Percentiles rank a stretch among this genome's conserved stretches.
Conservation (phyloP, 2,797 vertebrate genomes). For the Champsocephalus esox region DNA sequence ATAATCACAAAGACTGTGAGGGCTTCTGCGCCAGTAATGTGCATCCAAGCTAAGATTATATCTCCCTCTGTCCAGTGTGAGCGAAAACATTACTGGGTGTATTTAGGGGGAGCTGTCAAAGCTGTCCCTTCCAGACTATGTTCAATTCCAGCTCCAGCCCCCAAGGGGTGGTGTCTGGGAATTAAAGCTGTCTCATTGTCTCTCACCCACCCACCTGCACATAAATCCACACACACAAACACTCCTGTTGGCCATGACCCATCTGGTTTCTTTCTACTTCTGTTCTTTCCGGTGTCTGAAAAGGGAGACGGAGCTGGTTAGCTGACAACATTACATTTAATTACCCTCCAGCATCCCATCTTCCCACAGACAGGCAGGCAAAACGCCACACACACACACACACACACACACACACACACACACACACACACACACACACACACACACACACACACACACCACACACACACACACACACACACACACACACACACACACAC, state of each 20-base stretch:
- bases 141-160: conserved; percentile 77
- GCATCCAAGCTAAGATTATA: conserved; percentile 63
- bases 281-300: conserved; percentile 70
- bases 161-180: conserved; percentile 73
- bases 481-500: not conserved
- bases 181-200: conserved; percentile 75
- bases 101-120: conserved; percentile 80
- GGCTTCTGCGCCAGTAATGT: conserved; percentile 41
- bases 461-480: not conserved
- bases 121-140: conserved; percentile 74
- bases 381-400: conserved; percentile 28
- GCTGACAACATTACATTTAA: conserved; percentile 79
- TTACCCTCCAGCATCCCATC: conserved; percentile 67
- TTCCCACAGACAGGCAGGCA: conserved; percentile 43
- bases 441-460: not conserved
- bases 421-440: conserved; percentile 10
- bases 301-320: conserved; percentile 66
- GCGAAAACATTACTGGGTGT: conserved; percentile 73
- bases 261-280: conserved; percentile 74
- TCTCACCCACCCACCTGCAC: conserved; percentile 66
- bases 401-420: conserved; percentile 1
- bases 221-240: conserved; percentile 74
- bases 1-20: conserved; percentile 38
- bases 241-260: conserved; percentile 75
- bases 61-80: conserved; percentile 60